Evolutionary conservation across 1,140 invertebrate genomes (phyloP), one percentile per base, ranked within the genome.

Genomic region (Stenopsyche tienmushanensis): DNA sequence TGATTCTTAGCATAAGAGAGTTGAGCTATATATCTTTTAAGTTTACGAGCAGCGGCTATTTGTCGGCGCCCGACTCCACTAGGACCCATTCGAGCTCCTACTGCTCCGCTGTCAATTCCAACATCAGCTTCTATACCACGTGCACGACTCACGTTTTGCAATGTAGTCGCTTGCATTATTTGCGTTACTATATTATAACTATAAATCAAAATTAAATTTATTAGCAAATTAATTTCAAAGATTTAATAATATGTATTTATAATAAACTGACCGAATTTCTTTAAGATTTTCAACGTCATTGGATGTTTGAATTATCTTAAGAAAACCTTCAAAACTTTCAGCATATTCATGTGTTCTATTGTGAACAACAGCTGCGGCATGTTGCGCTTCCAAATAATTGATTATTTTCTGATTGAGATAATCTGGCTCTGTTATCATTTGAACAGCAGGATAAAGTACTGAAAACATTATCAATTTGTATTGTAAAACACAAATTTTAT

Each of bases 121-220:
- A 83, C 76, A 73, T 91, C 89, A 62, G 85, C 78, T 78, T 91
- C 90, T 15, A 92, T 82, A 29, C 89, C 90, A 81, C 93, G 90
- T 8, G 90, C 86, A 71, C 90, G 83, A 78, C 94, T 94, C 49
- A 95, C 81, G 75, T 93, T 94, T 78, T 94, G 92, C 60, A 94
- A 85, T 1, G 91, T 93, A 34, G 93, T 94, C 0, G 93, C 92
- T 82, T 96, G 92, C 90, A 96, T 94, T 67, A 96, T 90, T 82
- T 95, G 93, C 21, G 89, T 92, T 0, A 95, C 88, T 66, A 96
- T 93, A 72, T 92, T 91, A 69, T 90, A 92, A 62, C 90, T 90
- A 55, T 45, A 67, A 62, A 67, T 29, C 2, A 29, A 45, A 58
- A 58, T 24, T 55, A 58, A 18, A 58, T 58, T 29, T 54, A 50